A percentile compares a stretch with the other conserved stretches of the same genome.
Conservation (phyloP, 2,797 vertebrate genomes). For the Sparidentex hasta region DNA sequence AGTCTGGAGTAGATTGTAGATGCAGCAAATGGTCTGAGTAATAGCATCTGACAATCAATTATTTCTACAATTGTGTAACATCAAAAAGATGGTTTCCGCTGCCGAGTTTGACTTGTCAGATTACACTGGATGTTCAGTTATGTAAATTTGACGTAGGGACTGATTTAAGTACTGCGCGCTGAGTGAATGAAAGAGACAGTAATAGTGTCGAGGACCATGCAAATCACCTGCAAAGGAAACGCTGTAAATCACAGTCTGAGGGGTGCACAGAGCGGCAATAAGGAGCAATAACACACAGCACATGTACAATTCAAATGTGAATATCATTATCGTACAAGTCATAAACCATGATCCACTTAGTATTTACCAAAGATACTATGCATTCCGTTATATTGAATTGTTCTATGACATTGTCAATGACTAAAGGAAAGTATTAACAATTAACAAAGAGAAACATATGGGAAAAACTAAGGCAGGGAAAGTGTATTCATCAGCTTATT, state of each 20-base stretch:
- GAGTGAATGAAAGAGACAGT: conserved; percentile 55
- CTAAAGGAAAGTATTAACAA: neutral
- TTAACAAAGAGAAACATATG: neutral
- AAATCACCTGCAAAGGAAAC: conserved; percentile 75
- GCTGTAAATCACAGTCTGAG: conserved; percentile 69
- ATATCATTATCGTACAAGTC: conserved; percentile 59
- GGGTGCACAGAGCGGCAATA: conserved; percentile 48
- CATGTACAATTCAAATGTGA: conserved; percentile 58
- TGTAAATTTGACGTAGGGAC: conserved; percentile 50
- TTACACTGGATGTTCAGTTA: conserved; percentile 37
- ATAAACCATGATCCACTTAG: conserved; percentile 48
- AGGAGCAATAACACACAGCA: conserved; percentile 57
- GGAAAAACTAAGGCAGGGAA: neutral
- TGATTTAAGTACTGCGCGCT: conserved; percentile 61
- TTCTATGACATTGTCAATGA: neutral
- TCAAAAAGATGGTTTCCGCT: conserved; percentile 33
- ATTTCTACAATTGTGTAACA: conserved; percentile 63
- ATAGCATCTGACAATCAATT: conserved; percentile 75
- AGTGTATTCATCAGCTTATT: neutral
- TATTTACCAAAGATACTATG: conserved; percentile 32
- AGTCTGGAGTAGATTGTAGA: conserved; percentile 44
- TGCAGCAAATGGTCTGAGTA: conserved; percentile 79
- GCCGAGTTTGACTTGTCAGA: conserved; percentile 64
- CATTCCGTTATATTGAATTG: conserved; percentile 1
- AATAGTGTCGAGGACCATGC: conserved; percentile 66